phyloP scores from a whole-genome alignment of 1,140 invertebrate genomes.

The Heliconius himera region DNA sequence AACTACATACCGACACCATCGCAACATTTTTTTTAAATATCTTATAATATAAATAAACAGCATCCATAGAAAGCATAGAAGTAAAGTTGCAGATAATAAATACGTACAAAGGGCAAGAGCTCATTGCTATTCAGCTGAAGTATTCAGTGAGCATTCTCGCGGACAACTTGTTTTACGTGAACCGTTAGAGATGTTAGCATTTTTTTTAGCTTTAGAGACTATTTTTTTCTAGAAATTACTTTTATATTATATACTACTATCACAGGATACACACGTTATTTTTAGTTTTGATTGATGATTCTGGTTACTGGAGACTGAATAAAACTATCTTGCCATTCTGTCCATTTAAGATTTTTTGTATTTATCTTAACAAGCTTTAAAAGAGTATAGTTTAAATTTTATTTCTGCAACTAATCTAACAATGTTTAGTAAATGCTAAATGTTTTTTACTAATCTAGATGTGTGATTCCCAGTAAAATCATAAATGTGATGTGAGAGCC shows the following conservation, averaged over 20 bases:
- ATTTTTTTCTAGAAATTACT: background rate
- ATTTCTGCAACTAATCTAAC: background rate
- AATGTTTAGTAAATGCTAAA: no score
- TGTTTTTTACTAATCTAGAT: no score
- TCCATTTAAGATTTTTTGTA: background rate
- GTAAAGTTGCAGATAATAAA: background rate
- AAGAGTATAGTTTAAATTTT: background rate
- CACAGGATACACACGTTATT: background rate
- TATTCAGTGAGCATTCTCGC: slow-evolving; percentile 10
- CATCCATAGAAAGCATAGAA: background rate
- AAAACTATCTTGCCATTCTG: background rate
- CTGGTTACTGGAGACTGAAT: background rate
- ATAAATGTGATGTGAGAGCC: no score
- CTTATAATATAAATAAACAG: background rate
- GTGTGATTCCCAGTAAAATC: no score
- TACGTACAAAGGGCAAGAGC: background rate
- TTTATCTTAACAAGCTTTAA: background rate
- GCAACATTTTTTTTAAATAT: background rate
- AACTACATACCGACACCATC: background rate
- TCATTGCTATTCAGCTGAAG: background rate
- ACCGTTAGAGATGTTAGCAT: background rate
- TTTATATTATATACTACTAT: background rate
- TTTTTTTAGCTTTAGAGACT: background rate
- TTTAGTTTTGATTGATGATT: background rate
- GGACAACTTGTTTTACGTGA: slow-evolving; percentile 3